Evolutionary conservation across 1,140 invertebrate species (phyloP).

Genomic region (Pseudomyrmex sp.): DNA sequence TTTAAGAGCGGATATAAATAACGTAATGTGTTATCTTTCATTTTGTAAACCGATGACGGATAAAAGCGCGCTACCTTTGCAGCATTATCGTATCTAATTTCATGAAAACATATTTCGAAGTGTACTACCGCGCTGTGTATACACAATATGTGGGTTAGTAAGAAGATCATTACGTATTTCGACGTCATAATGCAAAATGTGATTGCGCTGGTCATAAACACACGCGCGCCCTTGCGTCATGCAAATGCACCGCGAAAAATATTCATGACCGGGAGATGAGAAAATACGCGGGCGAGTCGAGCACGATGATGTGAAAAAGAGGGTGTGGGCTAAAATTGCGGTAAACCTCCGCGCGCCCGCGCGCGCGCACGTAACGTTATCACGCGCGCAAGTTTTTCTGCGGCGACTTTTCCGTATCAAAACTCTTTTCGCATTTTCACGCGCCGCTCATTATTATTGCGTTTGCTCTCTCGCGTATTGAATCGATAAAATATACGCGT

Average conservation of each 20-base stretch:
- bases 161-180: conserved; percentile 24
- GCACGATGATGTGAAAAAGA: conserved; percentile 5
- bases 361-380: conserved; percentile 54
- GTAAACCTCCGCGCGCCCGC: conserved; percentile 60
- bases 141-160: conserved; percentile 35
- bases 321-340: conserved; percentile 60
- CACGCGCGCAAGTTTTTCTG: conserved; percentile 50
- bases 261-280: conserved; percentile 3
- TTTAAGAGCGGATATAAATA: conserved; percentile 58
- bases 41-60: conserved; percentile 36
- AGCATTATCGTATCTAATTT: conserved; percentile 60
- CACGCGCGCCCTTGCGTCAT: not conserved
- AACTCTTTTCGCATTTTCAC: conserved; percentile 37
- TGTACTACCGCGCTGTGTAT: not conserved
- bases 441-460: conserved; percentile 31
- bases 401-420: conserved; percentile 45
- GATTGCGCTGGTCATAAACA: not conserved
- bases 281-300: not conserved
- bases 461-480: not conserved
- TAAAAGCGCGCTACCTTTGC: conserved; percentile 40
- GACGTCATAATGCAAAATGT: not conserved
- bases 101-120: conserved; percentile 36
- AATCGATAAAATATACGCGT: conserved; percentile 40
- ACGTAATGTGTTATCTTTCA: conserved; percentile 55
- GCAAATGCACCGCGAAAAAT: conserved; percentile 1